phyloP scores from a whole-genome alignment of 2,113 vertebrate genomes.

The Probosciger aterrimus region DNA sequence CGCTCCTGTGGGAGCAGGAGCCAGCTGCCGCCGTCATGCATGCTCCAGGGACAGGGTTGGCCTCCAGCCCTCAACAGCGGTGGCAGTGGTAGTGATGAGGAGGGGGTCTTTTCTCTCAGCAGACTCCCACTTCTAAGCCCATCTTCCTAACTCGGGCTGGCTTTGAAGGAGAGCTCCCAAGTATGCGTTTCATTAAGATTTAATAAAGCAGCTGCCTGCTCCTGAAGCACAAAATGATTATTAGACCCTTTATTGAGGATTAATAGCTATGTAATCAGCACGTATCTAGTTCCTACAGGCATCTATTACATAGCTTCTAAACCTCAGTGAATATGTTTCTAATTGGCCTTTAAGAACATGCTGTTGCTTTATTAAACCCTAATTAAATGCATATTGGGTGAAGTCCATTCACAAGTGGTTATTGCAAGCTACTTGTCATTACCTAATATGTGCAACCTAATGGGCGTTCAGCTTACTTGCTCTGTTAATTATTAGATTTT shows the following conservation, averaged over 20 bases:
- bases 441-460: slow-evolving; percentile 51
- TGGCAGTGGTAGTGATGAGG: background rate
- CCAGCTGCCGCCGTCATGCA: accelerated
- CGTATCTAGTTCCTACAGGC: slow-evolving; percentile 65
- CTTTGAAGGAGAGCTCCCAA: slow-evolving; percentile 60
- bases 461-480: slow-evolving; percentile 38
- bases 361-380: slow-evolving; percentile 71
- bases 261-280: slow-evolving; percentile 69
- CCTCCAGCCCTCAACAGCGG: accelerated
- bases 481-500: slow-evolving; percentile 58
- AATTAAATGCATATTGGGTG: slow-evolving; percentile 69
- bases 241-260: slow-evolving; percentile 68
- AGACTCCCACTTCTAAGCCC: slow-evolving; percentile 34
- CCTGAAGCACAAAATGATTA: slow-evolving; percentile 61
- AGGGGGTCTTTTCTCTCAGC: slow-evolving; percentile 20
- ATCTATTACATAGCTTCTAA: slow-evolving; percentile 66
- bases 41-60: accelerated
- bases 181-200: slow-evolving; percentile 67
- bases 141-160: background rate
- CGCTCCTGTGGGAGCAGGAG: background rate
- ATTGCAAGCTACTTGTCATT: slow-evolving; percentile 57
- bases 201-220: slow-evolving; percentile 62
- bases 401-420: slow-evolving; percentile 61
- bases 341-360: slow-evolving; percentile 70
- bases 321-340: slow-evolving; percentile 71